Evolutionary conservation across 1,140 invertebrate species (phyloP), one percentile per base, ranked within the genome.

Genomic region (Centruroides sculpturatus): DNA sequence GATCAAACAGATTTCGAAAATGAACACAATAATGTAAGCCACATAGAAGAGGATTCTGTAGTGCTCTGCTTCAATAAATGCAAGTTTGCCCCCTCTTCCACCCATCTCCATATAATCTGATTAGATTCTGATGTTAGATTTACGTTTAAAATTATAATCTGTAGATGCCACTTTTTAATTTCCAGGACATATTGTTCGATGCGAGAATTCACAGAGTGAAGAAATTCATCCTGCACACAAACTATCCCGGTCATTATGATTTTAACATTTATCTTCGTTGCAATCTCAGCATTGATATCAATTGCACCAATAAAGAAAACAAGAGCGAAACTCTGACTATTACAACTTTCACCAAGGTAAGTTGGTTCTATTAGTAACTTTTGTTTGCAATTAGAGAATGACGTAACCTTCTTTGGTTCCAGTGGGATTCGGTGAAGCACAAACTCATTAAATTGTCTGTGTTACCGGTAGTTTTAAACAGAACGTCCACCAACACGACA

Each of bases 221-320:
- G 74, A 99, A 98, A 74, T 91, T 98, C 74, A 87, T 99, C 23
- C 78, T 99, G 52, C 96, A 98, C 73, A 97, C 94, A 8, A 99
- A 99, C 77, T 96, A 93, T 75, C 95, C 95, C 13, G 95, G 95
- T 3, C 95, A 99, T 77, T 98, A 97, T 76, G 95, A 98, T 77
- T 99, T 98, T 75, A 98, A 98, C 73, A 97, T 95, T 86, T 96
- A 92, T 75, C 87, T 90, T 76, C 81, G 91, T 60, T 92, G 89
- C 74, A 87, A 93, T 73, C 93, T 93, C 72, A 53, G 51, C 8
- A 53, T 53, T 5, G 5, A 53, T 5, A 23, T 53, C 5, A 41
- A 41, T 41, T 41, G 41, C 8, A 41, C 5, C 8, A 8, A 8
- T 41, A 41, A 41, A 41, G 51, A 23, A 36, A 36, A 23, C 49